A percentile compares a stretch with the other conserved stretches of the same genome.
These are phyloP conservation scores for Ciconia maguari DNA, from an alignment of 2,113 vertebrate species.

Conservation along the genomic window DNA sequence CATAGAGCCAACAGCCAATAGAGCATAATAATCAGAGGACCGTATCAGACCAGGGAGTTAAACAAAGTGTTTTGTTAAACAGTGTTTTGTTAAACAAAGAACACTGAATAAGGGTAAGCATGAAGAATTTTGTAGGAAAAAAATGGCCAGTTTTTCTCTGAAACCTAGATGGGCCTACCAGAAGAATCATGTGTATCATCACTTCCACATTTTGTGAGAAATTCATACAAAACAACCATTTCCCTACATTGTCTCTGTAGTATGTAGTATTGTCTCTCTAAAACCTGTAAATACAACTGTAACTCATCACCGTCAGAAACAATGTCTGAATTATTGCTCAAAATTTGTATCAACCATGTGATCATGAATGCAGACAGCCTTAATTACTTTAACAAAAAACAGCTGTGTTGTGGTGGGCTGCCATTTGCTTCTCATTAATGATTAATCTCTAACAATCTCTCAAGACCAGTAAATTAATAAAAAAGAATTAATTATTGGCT, in stretches of 20 bases:
- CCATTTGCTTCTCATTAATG: slow-evolving; percentile 51
- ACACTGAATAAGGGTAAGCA: background rate
- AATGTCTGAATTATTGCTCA: slow-evolving; percentile 47
- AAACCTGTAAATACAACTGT: slow-evolving; percentile 16
- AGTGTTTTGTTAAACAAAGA: background rate
- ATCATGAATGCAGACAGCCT: slow-evolving; percentile 48
- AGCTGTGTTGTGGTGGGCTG: slow-evolving; percentile 38
- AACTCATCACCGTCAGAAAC: slow-evolving; percentile 24
- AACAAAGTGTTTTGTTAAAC: too few relatives aligned
- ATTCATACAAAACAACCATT: background rate
- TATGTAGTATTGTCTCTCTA: background rate
- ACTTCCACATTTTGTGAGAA: background rate
- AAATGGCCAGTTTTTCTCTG: background rate
- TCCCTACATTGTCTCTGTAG: background rate
- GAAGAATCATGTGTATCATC: background rate
- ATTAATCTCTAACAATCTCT: slow-evolving; percentile 53
- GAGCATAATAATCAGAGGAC: too few relatives aligned
- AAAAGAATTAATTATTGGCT: slow-evolving; percentile 17
- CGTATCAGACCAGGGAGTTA: too few relatives aligned
- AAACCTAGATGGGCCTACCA: background rate
- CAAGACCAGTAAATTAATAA: slow-evolving; percentile 50
- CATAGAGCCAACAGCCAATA: too few relatives aligned
- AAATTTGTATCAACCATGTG: slow-evolving; percentile 37
- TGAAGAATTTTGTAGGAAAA: background rate
- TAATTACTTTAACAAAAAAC: slow-evolving; percentile 64